These are phyloP conservation scores for Phalacrocorax aristotelis DNA, from an alignment of 2,113 vertebrate species.

Conservation along the genomic window DNA sequence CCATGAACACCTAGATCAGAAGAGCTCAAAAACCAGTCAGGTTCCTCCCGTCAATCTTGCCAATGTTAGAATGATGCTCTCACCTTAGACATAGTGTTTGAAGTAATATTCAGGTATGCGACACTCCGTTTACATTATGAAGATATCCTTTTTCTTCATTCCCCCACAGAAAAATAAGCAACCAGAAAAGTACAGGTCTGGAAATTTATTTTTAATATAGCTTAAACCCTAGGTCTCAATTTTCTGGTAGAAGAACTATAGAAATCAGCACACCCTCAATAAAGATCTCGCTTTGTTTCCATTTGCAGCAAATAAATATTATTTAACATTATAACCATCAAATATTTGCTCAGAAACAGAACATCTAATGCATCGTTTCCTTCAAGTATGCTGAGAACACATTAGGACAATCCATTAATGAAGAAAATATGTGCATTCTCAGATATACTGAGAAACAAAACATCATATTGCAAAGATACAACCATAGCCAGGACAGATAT, in stretches of 20 bases:
- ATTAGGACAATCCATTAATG: neutral
- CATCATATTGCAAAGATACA: neutral
- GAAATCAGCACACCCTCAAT: neutral
- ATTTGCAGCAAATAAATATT: neutral
- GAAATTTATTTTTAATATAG: neutral
- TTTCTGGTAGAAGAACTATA: neutral
- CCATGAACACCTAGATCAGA: neutral
- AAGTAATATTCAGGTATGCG: neutral
- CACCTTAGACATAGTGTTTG: neutral
- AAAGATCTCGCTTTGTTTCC: neutral
- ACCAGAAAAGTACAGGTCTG: neutral
- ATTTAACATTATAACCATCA: neutral
- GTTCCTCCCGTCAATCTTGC: neutral
- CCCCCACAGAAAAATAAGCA: neutral
- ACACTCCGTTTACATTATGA: neutral
- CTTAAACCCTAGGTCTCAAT: neutral
- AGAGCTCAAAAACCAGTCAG: neutral
- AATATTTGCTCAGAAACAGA: neutral
- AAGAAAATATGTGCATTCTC: neutral
- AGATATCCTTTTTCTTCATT: neutral
- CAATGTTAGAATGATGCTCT: neutral
- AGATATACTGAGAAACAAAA: neutral
- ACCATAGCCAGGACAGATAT: neutral
- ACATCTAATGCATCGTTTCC: neutral
- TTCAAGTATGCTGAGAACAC: neutral